phyloP scores from a whole-genome alignment of 2,888 invertebrate genomes.

The Drosophila prostipennis region DNA sequence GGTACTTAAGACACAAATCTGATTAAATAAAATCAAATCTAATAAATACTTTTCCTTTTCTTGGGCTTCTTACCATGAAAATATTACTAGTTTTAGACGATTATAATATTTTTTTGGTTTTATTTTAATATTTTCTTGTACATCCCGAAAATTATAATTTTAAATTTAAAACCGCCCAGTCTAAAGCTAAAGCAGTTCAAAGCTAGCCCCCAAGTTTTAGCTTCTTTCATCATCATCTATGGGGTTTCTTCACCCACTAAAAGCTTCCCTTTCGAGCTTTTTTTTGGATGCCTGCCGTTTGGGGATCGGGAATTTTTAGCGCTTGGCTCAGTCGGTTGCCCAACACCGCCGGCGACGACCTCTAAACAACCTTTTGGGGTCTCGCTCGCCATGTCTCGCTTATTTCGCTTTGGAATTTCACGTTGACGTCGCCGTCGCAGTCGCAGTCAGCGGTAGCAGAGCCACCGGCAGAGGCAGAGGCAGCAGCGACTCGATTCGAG shows the following conservation, averaged over 20 bases:
- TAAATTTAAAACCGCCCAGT: neutral
- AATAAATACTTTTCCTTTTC: no score
- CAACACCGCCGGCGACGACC: slow-evolving; percentile 67
- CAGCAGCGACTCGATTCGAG: neutral
- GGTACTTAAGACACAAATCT: no score
- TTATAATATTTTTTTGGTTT: no score
- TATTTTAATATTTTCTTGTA: no score
- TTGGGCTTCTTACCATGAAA: no score
- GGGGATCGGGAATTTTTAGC: slow-evolving; percentile 46
- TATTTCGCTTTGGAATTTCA: slow-evolving; percentile 75
- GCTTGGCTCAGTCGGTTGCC: slow-evolving; percentile 50
- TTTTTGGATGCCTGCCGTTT: slow-evolving; percentile 28
- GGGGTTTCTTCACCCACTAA: slow-evolving; percentile 7
- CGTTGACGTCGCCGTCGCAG: slow-evolving; percentile 57
- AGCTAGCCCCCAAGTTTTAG: neutral
- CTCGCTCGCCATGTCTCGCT: slow-evolving; percentile 63
- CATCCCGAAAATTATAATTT: neutral
- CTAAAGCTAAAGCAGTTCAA: slow-evolving; percentile 35
- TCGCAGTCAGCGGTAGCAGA: slow-evolving; percentile 42
- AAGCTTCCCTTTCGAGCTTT: slow-evolving; percentile 40
- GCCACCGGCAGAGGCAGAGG: slow-evolving; percentile 10
- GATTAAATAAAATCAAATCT: no score
- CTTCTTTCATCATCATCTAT: neutral
- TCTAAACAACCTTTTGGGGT: slow-evolving; percentile 84
- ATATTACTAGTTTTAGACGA: no score